Percentiles rank a stretch among this genome's conserved stretches.
These are phyloP conservation scores for Gambusia affinis DNA, from an alignment of 2,113 vertebrate genomes.

Conservation along the genomic window DNA sequence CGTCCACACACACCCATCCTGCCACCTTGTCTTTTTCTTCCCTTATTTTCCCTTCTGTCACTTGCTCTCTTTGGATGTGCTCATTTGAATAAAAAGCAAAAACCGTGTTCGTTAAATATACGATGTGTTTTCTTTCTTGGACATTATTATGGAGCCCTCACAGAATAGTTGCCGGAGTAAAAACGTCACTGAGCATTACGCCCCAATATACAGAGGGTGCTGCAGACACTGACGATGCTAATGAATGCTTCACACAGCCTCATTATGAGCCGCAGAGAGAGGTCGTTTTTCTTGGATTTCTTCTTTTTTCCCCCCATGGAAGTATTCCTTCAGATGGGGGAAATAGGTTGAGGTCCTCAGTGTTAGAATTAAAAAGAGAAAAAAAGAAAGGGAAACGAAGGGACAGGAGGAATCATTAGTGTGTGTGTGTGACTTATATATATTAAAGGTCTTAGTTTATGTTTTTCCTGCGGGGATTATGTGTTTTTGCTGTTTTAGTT, in stretches of 20 bases:
- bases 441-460: slow-evolving; percentile 25
- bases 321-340: slow-evolving; percentile 55
- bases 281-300: slow-evolving; percentile 68
- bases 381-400: slow-evolving; percentile 21
- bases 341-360: slow-evolving; percentile 33
- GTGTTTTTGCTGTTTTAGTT: slow-evolving; percentile 36
- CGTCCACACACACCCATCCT: too few species aligned
- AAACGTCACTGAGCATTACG: slow-evolving; percentile 73
- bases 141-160: slow-evolving; percentile 71
- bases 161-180: slow-evolving; percentile 69
- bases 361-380: slow-evolving; percentile 39
- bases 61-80: slow-evolving; percentile 56
- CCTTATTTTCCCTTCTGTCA: background rate
- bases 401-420: slow-evolving; percentile 23
- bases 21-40: background rate
- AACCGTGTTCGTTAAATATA: slow-evolving; percentile 66
- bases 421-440: slow-evolving; percentile 35
- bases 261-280: slow-evolving; percentile 71
- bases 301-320: slow-evolving; percentile 30
- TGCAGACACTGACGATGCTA: slow-evolving; percentile 74
- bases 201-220: slow-evolving; percentile 52
- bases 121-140: slow-evolving; percentile 66
- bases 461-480: slow-evolving; percentile 37
- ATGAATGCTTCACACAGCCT: slow-evolving; percentile 74
- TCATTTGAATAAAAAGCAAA: slow-evolving; percentile 74